Base-by-base conservation (phyloP, 2,113 vertebrate species). In the Callionymus lyra region DNA sequence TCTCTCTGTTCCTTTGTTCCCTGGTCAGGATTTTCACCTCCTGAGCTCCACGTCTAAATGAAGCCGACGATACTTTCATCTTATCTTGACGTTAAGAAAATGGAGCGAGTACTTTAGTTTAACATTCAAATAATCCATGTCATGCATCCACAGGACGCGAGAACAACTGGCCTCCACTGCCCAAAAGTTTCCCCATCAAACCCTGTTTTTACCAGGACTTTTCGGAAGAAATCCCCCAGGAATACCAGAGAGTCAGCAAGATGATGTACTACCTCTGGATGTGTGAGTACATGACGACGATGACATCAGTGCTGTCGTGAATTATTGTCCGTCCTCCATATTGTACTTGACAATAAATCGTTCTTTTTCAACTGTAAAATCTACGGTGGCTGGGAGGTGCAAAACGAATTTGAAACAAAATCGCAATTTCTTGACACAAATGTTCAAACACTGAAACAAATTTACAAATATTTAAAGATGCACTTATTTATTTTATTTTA, bases 241-340 rank as follows among this genome's bases (percentile, higher is more conserved):
- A 93, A 68, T 88, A 87, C 71, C 91, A 90, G 79, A 70, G 87
- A 40, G 82, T 88, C 63, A 94, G 92, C 87, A 94, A 91, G 84
- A 97, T 94, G 94, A 82, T 97, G 0, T 98, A 97, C 72, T 98
- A 98, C 63, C 74, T 98, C 37, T 98, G 94, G 93, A 97, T 98
- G 92, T 53, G 94, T 98, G 63, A 89, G 94, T 90, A 42, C 6
- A 31, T 17, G 3, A 6, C 4, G 21, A 27, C 10, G 18, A 10
- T 12, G 9, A 18, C 3, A 31, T 27, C 27, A 12, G 44, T 35
- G 6, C 2, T 3, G 11, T 1, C n/a, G 13, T 9, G 13, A 19
- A 19, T 19, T 15, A 1, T 2, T 12, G 2, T 45, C 9, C 8
- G 4, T 8, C 21, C 8, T 27, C 4, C 21, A 27, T 8, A 27